Conservation (phyloP, 2,113 vertebrate species). For the Oryzias curvinotus region DNA sequence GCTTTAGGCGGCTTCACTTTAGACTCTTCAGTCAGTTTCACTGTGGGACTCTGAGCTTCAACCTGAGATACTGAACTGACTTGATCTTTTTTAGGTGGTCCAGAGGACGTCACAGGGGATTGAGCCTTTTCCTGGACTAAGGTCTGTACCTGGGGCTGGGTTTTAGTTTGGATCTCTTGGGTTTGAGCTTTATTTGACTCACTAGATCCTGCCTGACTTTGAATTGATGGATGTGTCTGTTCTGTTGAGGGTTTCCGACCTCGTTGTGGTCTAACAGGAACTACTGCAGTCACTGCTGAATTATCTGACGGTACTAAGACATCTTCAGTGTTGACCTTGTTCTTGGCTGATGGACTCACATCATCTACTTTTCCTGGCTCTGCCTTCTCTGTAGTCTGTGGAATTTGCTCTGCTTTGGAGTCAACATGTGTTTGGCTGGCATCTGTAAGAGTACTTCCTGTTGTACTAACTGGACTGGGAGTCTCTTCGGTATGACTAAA, state of each 20-base stretch:
- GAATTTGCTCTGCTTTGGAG: conserved; percentile 26
- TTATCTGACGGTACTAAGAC: conserved; percentile 22
- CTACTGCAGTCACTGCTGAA: conserved; percentile 31
- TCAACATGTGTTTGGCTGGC: conserved; percentile 14
- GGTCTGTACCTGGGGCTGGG: conserved; percentile 27
- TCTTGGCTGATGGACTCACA: conserved; percentile 36
- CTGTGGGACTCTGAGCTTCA: conserved; percentile 14
- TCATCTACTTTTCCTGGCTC: conserved; percentile 24
- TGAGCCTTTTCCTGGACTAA: conserved; percentile 13
- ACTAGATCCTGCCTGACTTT: conserved; percentile 45
- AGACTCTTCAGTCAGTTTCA: conserved; percentile 19
- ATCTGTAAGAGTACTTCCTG: conserved; percentile 5
- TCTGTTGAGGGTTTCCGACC: conserved; percentile 53
- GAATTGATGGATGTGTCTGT: conserved; percentile 39
- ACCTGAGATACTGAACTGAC: conserved; percentile 21
- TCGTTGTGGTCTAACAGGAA: conserved; percentile 67
- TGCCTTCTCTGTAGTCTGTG: conserved; percentile 30
- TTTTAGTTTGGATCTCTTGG: conserved; percentile 29
- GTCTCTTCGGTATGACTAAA: conserved; percentile 13
- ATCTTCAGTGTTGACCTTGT: conserved; percentile 24
- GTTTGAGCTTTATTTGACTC: conserved; percentile 55
- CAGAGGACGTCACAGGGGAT: conserved; percentile 21
- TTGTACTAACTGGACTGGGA: not conserved
- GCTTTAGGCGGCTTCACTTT: conserved; percentile 25
- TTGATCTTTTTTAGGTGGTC: conserved; percentile 34